Evolutionary conservation across 2,113 vertebrate species (phyloP).

Genomic region (Dendropsophus ebraccatus): DNA sequence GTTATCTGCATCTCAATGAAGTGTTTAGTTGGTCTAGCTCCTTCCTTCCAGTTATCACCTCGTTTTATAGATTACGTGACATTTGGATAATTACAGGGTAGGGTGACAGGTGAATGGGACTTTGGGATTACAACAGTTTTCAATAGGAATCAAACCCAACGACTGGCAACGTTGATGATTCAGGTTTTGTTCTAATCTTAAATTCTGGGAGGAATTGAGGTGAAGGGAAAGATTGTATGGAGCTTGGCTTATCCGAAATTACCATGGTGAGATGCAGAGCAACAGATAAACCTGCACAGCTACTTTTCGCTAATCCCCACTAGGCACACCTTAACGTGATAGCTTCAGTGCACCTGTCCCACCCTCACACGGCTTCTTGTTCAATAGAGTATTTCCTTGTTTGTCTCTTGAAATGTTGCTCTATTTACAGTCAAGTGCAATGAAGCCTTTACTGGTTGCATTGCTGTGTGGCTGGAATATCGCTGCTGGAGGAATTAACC

Average conservation of each 20-base stretch:
- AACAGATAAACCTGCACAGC: conserved; percentile 53
- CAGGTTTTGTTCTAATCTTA: conserved; percentile 49
- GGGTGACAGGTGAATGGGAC: conserved; percentile 47
- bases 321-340: conserved; percentile 50
- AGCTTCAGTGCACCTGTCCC: conserved; percentile 43
- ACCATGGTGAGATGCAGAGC: conserved; percentile 56
- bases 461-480: conserved; percentile 6
- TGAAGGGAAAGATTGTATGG: conserved; percentile 48
- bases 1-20: neutral
- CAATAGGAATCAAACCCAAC: conserved; percentile 19
- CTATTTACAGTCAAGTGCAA: conserved; percentile 33
- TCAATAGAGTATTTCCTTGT: conserved; percentile 43
- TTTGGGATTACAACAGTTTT: conserved; percentile 45
- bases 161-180: conserved; percentile 38
- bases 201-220: conserved; percentile 48
- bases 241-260: conserved; percentile 51
- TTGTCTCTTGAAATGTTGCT: conserved; percentile 19
- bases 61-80: conserved; percentile 15
- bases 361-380: conserved; percentile 44
- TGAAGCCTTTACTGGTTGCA: conserved; percentile 19
- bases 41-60: neutral
- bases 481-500: conserved; percentile 36
- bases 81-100: conserved; percentile 49
- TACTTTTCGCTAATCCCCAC: conserved; percentile 57
- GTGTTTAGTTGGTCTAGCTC: neutral